Evolutionary conservation across 2,888 invertebrate genomes (phyloP).

Genomic region (Micropterix aruncella): DNA sequence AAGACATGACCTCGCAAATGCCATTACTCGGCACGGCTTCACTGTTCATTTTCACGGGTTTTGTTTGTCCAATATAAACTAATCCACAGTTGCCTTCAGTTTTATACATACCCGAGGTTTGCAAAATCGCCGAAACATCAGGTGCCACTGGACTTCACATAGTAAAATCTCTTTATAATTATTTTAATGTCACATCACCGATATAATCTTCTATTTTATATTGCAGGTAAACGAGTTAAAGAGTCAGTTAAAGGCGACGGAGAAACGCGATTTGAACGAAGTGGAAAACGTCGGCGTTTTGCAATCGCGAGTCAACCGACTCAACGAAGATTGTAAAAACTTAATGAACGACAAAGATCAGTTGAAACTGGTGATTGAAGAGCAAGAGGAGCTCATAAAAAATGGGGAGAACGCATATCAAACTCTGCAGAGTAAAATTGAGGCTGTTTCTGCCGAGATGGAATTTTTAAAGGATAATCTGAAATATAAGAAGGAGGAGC

Average conservation of each 20-base stretch:
- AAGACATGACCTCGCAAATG: too few species aligned
- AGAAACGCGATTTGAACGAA: not conserved
- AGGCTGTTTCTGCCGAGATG: slow-evolving; percentile 7
- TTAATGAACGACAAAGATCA: slow-evolving; percentile 5
- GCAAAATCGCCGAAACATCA: too few species aligned
- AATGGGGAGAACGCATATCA: slow-evolving; percentile 6
- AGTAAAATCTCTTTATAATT: too few species aligned
- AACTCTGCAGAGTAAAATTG: slow-evolving; percentile 7
- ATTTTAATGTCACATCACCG: too few species aligned
- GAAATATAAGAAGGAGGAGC: slow-evolving; percentile 10
- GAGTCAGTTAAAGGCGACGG: not conserved
- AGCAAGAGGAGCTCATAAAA: slow-evolving; percentile 7
- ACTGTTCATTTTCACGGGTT: too few species aligned
- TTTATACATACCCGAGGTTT: too few species aligned
- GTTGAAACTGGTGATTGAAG: slow-evolving; percentile 4
- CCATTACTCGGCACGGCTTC: too few species aligned
- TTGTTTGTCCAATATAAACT: too few species aligned
- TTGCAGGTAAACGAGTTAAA: not conserved
- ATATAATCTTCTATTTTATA: too few species aligned
- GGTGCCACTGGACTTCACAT: too few species aligned
- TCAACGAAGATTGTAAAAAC: slow-evolving; percentile 7
- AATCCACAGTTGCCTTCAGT: too few species aligned
- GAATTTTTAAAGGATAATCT: slow-evolving; percentile 10
- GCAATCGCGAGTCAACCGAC: slow-evolving; percentile 6
- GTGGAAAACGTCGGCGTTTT: not conserved